Evolutionary conservation across 2,888 invertebrate genomes (phyloP).

Genomic region (Scaptomyza polygonia): DNA sequence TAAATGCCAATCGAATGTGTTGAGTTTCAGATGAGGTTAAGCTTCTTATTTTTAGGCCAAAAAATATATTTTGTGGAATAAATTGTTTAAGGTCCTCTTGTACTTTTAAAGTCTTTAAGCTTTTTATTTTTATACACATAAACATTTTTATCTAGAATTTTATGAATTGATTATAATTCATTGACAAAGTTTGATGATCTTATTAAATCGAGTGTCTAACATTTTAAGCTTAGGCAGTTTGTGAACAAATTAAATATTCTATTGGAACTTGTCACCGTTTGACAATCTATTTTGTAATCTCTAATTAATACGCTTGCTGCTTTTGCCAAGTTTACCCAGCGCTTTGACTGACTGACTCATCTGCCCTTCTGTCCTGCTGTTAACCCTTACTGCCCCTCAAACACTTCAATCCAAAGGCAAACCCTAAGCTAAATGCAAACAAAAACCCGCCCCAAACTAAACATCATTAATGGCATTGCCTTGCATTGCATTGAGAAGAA

Average conservation of each 20-base stretch:
- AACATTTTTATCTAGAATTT: too few relatives aligned
- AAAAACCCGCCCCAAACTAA: conserved; percentile 14
- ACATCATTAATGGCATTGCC: conserved; percentile 52
- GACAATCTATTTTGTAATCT: conserved; percentile 31
- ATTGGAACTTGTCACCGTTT: conserved; percentile 6
- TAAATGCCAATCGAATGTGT: neutral
- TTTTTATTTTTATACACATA: too few relatives aligned
- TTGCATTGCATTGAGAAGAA: conserved; percentile 20
- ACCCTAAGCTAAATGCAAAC: conserved; percentile 6
- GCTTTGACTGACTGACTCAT: conserved; percentile 21
- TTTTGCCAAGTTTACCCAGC: conserved; percentile 32
- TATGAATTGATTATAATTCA: neutral
- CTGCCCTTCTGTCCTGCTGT: neutral
- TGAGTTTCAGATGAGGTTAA: neutral
- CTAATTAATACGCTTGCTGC: conserved; percentile 33
- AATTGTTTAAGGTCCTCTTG: too few relatives aligned
- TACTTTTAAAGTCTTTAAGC: too few relatives aligned
- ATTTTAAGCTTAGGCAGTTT: neutral
- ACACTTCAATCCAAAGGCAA: neutral
- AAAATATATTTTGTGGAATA: too few relatives aligned
- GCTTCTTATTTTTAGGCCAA: neutral
- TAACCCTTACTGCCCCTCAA: conserved; percentile 3
- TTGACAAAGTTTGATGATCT: neutral
- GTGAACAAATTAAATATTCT: neutral
- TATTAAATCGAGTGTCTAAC: neutral